Evolutionary conservation across 2,797 vertebrate species (phyloP).

Genomic region (Gastrophryne carolinensis): DNA sequence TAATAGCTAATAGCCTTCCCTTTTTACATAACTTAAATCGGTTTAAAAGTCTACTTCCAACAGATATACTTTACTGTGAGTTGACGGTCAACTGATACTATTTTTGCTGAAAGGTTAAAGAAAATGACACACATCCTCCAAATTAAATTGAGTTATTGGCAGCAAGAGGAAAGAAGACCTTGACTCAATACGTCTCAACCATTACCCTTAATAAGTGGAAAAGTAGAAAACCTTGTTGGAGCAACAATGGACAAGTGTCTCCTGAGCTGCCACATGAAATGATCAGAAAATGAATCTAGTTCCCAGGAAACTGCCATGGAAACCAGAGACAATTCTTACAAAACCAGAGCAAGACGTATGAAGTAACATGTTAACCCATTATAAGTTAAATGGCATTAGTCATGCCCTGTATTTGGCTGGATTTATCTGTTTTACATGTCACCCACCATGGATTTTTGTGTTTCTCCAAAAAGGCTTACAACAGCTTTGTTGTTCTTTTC

Average conservation of each 20-base stretch:
- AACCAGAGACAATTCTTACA: neutral
- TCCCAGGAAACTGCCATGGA: neutral
- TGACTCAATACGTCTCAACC: neutral
- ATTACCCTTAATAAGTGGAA: neutral
- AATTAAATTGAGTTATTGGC: slow-evolving; percentile 32
- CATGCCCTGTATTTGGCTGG: neutral
- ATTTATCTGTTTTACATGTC: neutral
- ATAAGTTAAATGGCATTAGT: neutral
- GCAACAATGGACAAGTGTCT: neutral
- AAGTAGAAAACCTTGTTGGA: neutral
- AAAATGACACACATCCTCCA: slow-evolving; percentile 4
- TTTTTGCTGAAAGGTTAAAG: slow-evolving; percentile 16
- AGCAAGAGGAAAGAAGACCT: slow-evolving; percentile 2
- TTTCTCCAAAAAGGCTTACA: slow-evolving; percentile 1
- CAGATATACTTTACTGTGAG: neutral
- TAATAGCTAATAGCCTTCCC: too few species aligned
- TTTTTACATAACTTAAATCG: too few species aligned
- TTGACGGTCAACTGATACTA: neutral
- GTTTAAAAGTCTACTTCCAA: neutral
- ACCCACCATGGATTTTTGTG: neutral
- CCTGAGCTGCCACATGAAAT: neutral
- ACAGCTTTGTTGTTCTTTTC: slow-evolving; percentile 15
- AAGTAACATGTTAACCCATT: neutral
- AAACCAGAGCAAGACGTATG: neutral
- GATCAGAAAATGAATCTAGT: neutral